These are phyloP conservation scores for Sebastes steindachneri DNA, from an alignment of 2,797 vertebrate genomes.

Conservation along the genomic window DNA sequence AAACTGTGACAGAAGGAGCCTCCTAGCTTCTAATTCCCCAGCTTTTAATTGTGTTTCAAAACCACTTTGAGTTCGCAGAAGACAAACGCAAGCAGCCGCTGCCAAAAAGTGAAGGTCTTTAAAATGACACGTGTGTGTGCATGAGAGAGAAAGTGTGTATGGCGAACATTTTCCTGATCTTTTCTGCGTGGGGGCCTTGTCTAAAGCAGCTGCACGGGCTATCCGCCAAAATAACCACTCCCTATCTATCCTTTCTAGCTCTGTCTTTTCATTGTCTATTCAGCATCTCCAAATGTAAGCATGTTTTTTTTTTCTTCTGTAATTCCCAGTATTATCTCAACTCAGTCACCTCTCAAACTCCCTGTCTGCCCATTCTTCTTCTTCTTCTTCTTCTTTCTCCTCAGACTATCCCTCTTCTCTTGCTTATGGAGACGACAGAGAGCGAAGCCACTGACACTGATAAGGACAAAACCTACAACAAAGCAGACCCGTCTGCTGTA, in stretches of 20 bases:
- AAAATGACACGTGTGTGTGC: not conserved
- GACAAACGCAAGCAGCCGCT: not conserved
- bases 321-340: conserved; percentile 46
- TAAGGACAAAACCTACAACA: conserved; percentile 19
- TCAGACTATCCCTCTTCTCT: conserved; percentile 9
- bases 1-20: not conserved
- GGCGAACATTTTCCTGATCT: conserved; percentile 59
- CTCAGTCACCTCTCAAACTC: conserved; percentile 37
- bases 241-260: conserved; percentile 42
- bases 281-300: conserved; percentile 41
- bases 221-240: conserved; percentile 65
- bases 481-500: conserved; percentile 19
- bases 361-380: conserved; percentile 19
- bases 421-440: conserved; percentile 5
- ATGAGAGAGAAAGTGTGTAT: conserved; percentile 16
- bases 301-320: conserved; percentile 33
- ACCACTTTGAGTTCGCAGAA: not conserved
- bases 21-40: not conserved
- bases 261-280: conserved; percentile 51
- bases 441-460: conserved; percentile 23
- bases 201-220: conserved; percentile 68
- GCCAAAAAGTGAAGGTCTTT: conserved; percentile 20
- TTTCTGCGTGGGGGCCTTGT: conserved; percentile 39
- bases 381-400: conserved; percentile 15
- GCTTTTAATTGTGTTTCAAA: conserved; percentile 4